Conservation (phyloP, 2,113 vertebrate species). For the Heteronetta atricapilla region DNA sequence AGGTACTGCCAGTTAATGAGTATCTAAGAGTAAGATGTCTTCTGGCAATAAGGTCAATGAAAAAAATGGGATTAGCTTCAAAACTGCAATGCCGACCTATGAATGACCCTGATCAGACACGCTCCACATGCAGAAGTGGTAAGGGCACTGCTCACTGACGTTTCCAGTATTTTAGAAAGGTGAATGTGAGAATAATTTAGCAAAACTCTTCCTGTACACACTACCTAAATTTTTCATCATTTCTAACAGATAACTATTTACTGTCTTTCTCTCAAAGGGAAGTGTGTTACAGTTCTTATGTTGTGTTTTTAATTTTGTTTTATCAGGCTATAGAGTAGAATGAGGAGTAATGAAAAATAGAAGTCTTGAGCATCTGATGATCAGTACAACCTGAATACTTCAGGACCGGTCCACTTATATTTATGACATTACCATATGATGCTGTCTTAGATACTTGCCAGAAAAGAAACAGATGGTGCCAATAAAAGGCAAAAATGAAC, state of each 20-base stretch:
- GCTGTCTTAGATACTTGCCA: constrained; percentile 40
- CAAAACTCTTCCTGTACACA: background rate
- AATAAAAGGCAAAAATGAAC: constrained; percentile 71
- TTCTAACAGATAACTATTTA: background rate
- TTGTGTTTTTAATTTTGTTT: background rate
- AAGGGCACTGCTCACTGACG: background rate
- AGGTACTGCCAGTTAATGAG: background rate
- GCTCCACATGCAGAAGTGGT: accelerated
- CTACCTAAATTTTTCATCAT: background rate
- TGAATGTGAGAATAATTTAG: background rate
- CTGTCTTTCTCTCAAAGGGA: background rate
- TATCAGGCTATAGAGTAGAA: background rate
- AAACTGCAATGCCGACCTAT: accelerated
- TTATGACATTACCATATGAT: background rate
- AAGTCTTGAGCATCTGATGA: background rate
- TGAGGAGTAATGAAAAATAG: background rate
- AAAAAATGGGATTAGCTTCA: background rate
- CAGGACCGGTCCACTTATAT: background rate
- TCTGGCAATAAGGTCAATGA: background rate
- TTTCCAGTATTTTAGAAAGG: background rate
- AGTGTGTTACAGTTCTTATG: background rate
- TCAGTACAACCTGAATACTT: background rate
- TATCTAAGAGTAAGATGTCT: background rate
- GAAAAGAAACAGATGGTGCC: constrained; percentile 67
- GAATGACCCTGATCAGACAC: accelerated